These are phyloP conservation scores for Drosophila niveifrons DNA, from an alignment of 2,888 invertebrate species.

Conservation along the genomic window DNA sequence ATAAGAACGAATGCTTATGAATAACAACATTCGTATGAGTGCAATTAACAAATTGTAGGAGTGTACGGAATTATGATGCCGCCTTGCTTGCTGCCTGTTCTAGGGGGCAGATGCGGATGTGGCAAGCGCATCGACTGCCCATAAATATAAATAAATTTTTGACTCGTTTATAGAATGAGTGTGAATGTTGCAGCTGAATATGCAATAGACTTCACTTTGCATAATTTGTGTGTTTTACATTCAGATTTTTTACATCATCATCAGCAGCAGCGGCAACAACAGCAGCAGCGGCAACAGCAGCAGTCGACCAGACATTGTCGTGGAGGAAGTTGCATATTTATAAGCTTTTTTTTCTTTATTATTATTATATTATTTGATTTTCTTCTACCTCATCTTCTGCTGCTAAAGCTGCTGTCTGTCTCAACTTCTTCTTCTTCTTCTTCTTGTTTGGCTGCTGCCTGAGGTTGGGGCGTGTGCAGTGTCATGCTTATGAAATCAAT, in stretches of 20 bases:
- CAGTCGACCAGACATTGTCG: conserved; percentile 54
- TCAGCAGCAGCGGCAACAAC: conserved; percentile 29
- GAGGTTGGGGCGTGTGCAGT: conserved; percentile 54
- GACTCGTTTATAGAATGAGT: conserved; percentile 48
- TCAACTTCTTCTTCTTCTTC: not conserved
- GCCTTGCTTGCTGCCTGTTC: conserved; percentile 13
- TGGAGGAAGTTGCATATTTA: conserved; percentile 79
- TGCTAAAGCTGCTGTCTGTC: not conserved
- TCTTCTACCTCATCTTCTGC: conserved; percentile 17
- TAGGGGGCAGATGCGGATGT: conserved; percentile 73
- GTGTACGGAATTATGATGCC: conserved; percentile 65
- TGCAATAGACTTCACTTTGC: conserved; percentile 64
- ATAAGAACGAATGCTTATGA: conserved; percentile 52
- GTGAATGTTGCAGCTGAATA: conserved; percentile 42
- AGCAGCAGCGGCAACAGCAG: conserved; percentile 11
- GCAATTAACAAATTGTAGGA: conserved; percentile 59
- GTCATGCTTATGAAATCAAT: conserved; percentile 78
- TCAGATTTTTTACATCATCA: conserved; percentile 63
- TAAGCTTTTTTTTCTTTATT: conserved; percentile 49
- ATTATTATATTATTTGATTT: conserved; percentile 38
- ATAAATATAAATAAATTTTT: conserved; percentile 20
- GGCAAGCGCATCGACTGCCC: conserved; percentile 38
- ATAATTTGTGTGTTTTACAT: conserved; percentile 75
- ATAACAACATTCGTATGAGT: conserved; percentile 37
- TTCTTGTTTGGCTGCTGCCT: not conserved